phyloP scores from a whole-genome alignment of 2,888 invertebrate species.

The Hyles lineata region DNA sequence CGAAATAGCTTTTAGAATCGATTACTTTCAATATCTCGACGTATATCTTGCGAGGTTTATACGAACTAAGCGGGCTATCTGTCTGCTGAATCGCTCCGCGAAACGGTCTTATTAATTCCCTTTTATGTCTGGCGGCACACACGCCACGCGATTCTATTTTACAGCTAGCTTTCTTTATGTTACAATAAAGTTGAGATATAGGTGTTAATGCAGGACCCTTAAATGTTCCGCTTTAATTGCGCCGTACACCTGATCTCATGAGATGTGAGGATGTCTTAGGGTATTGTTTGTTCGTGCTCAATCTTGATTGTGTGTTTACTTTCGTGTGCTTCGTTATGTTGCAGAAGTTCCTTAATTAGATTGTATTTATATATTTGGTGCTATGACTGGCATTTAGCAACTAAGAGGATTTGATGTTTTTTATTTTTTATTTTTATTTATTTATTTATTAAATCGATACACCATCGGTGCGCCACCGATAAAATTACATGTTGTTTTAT shows the following conservation, averaged over 20 bases:
- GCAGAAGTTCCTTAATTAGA: too few relatives aligned
- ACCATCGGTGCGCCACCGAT: too few relatives aligned
- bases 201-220: constrained; percentile 53
- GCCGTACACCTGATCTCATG: constrained; percentile 67
- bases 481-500: too few relatives aligned
- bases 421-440: too few relatives aligned
- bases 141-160: constrained; percentile 59
- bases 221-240: constrained; percentile 75
- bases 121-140: constrained; percentile 75
- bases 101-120: constrained; percentile 83
- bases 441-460: too few relatives aligned
- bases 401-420: too few relatives aligned
- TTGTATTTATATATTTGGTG: too few relatives aligned
- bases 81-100: constrained; percentile 72
- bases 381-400: too few relatives aligned
- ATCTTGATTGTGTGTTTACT: not conserved
- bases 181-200: constrained; percentile 72
- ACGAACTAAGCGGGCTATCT: constrained; percentile 58
- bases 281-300: not conserved
- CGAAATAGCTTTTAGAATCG: constrained; percentile 68
- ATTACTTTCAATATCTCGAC: constrained; percentile 77
- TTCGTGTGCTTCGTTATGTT: not conserved
- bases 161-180: constrained; percentile 80
- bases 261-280: constrained; percentile 39
- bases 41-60: constrained; percentile 65